phyloP scores from a whole-genome alignment of 1,140 invertebrate species.

The Eriosoma lanigerum region DNA sequence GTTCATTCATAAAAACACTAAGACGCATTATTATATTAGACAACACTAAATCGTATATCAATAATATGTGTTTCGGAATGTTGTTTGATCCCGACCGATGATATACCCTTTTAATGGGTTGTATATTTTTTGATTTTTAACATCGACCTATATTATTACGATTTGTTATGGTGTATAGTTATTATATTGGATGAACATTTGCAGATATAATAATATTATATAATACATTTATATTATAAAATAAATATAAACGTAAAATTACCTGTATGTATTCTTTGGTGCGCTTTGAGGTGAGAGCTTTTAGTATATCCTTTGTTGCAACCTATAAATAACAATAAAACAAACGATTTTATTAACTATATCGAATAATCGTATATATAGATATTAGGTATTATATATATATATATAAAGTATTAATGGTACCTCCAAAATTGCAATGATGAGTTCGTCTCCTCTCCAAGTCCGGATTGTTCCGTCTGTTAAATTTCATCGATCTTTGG shows the following conservation, averaged over 20 bases:
- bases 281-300: constrained; percentile 97
- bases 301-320: constrained; percentile 99
- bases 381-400: too few species aligned
- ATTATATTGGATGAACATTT: background rate
- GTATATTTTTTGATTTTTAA: constrained; percentile 11
- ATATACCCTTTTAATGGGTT: constrained; percentile 35
- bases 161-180: background rate
- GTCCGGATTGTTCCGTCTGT: constrained; percentile 93
- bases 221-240: background rate
- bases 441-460: constrained; percentile 91
- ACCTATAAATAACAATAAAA: constrained; percentile 70
- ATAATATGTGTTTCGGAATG: constrained; percentile 13
- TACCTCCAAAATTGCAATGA: constrained; percentile 92
- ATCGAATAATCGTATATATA: too few species aligned
- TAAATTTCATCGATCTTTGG: constrained; percentile 68
- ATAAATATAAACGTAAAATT: constrained; percentile 56
- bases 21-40: background rate
- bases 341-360: too few species aligned
- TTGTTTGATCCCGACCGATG: constrained; percentile 4
- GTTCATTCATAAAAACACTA: constrained; percentile 25
- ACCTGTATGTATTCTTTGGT: constrained; percentile 98
- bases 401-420: too few species aligned
- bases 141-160: background rate
- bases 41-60: background rate
- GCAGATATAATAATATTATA: background rate